Percentiles rank a stretch among this genome's conserved stretches.
phyloP scores from a whole-genome alignment of 2,113 vertebrate species.

The Mus pahari region DNA sequence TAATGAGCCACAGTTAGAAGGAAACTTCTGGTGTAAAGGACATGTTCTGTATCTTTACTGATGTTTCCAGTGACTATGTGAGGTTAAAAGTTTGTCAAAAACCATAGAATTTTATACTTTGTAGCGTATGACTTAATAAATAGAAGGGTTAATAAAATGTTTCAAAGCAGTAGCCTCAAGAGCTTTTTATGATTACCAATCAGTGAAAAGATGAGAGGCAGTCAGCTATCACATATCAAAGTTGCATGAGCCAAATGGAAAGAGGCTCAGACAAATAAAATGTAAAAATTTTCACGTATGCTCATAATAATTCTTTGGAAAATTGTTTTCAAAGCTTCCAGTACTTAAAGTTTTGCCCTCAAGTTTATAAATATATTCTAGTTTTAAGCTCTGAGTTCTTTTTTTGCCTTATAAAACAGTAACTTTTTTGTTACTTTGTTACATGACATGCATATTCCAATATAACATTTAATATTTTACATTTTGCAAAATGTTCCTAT shows the following conservation, averaged over 20 bases:
- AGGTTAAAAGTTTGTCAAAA: background rate
- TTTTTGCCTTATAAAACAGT: background rate
- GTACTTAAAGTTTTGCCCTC: background rate
- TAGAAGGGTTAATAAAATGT: background rate
- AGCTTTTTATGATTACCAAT: background rate
- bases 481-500: background rate
- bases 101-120: background rate
- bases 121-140: background rate
- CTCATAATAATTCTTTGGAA: background rate
- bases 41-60: background rate
- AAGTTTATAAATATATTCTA: background rate
- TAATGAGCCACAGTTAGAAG: background rate
- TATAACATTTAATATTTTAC: conserved; percentile 5
- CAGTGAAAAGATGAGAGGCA: background rate
- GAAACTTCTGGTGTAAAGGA: background rate
- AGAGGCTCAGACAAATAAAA: background rate
- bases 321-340: background rate
- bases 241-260: background rate
- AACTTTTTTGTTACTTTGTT: background rate
- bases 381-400: background rate
- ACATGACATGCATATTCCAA: background rate
- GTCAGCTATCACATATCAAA: background rate
- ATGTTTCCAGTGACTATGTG: background rate
- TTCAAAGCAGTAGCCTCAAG: background rate
- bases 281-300: background rate